Evolutionary conservation across 2,797 vertebrate genomes (phyloP).

Genomic region (Falco cherrug): DNA sequence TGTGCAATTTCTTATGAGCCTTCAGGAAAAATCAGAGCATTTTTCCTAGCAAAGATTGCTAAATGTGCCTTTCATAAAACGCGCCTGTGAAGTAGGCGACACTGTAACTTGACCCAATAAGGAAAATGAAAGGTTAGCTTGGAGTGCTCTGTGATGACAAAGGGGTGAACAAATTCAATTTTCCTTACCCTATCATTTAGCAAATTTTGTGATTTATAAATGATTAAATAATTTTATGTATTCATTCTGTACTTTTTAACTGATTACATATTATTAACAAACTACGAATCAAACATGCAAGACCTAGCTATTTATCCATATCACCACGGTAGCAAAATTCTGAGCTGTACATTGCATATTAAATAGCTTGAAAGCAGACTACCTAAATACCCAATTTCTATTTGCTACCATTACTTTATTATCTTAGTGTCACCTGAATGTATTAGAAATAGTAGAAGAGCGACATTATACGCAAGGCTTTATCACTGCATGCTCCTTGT

Average conservation of each 20-base stretch:
- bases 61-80: slow-evolving; percentile 9
- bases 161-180: slow-evolving; percentile 6
- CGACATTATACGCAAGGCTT: not conserved
- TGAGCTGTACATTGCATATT: not conserved
- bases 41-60: not conserved
- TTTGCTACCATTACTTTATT: rapidly evolving
- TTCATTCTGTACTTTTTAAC: not conserved
- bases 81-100: not conserved
- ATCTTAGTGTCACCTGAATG: not conserved
- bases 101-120: not conserved
- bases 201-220: slow-evolving; percentile 3
- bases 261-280: not conserved
- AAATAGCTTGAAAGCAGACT: not conserved
- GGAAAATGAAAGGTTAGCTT: not conserved
- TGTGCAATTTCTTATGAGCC: not conserved
- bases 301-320: not conserved
- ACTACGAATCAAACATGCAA: not conserved
- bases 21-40: not conserved
- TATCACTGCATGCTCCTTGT: not conserved
- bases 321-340: not conserved
- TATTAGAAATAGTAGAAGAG: not conserved
- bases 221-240: not conserved
- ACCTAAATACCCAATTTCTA: not conserved
- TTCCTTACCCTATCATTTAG: not conserved
- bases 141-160: not conserved